These are phyloP conservation scores for Pseudococcus longispinus DNA, from an alignment of 2,888 invertebrate genomes.

Conservation along the genomic window DNA sequence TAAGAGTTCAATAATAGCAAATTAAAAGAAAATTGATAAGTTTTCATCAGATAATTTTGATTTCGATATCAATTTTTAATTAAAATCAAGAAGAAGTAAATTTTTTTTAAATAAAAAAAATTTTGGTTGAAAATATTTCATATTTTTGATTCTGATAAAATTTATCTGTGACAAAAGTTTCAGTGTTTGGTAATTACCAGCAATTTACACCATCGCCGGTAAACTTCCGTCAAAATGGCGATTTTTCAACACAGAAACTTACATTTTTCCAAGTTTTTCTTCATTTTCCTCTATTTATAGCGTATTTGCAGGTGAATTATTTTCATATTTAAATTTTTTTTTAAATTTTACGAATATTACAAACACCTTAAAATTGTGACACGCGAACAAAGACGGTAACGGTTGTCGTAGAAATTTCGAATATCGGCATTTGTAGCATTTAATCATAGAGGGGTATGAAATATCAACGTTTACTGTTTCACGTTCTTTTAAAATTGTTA, in stretches of 20 bases:
- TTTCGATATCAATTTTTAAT: no score
- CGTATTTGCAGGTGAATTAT: neutral
- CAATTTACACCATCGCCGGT: neutral
- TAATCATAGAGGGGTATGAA: slow-evolving; percentile 54
- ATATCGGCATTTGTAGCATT: slow-evolving; percentile 51
- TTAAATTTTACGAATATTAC: neutral
- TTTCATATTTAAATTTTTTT: neutral
- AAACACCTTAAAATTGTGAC: neutral
- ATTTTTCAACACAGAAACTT: neutral
- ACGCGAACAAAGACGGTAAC: neutral
- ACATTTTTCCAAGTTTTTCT: neutral
- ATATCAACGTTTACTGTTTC: slow-evolving; percentile 55
- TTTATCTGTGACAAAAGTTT: neutral
- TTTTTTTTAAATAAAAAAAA: neutral
- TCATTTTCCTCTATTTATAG: neutral
- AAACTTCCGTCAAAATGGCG: neutral
- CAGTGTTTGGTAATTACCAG: neutral
- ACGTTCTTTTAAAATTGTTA: slow-evolving; percentile 37
- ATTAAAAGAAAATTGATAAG: no score
- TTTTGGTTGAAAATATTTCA: neutral
- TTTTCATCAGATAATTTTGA: no score
- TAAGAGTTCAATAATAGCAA: no score
- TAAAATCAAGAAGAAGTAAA: no score
- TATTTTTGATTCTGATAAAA: neutral
- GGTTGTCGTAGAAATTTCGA: slow-evolving; percentile 24